Evolutionary conservation across 1,140 invertebrate species (phyloP).

Genomic region (Whitmania pigra): DNA sequence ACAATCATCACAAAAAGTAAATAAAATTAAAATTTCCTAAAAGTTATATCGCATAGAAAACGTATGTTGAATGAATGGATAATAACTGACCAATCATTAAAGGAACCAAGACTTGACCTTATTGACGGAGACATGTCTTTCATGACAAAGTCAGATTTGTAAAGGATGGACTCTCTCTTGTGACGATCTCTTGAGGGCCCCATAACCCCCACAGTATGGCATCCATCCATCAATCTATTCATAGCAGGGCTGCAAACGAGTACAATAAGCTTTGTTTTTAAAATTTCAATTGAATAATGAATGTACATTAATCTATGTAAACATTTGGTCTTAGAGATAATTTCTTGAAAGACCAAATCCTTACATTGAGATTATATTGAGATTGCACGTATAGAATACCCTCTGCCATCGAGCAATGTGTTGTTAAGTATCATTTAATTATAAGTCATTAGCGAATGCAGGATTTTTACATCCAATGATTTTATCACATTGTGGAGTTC

Average conservation of each 20-base stretch:
- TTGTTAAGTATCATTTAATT: too few relatives aligned
- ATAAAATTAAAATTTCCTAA: background rate
- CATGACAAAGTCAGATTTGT: background rate
- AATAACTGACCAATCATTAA: background rate
- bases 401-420: too few relatives aligned
- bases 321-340: background rate
- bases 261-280: background rate
- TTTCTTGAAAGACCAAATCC: too few relatives aligned
- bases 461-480: too few relatives aligned
- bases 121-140: conserved; percentile 1
- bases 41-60: background rate
- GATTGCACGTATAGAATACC: too few relatives aligned
- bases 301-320: background rate
- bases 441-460: too few relatives aligned
- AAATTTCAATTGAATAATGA: too few relatives aligned
- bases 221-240: conserved; percentile 10
- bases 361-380: too few relatives aligned
- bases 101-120: background rate
- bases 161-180: conserved; percentile 3
- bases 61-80: background rate
- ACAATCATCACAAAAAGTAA: background rate
- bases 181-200: background rate
- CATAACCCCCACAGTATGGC: conserved; percentile 2
- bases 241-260: background rate
- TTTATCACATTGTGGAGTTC: too few relatives aligned